Base-by-base conservation (phyloP, 2,113 vertebrate genomes). In the Chloroceryle aenea region DNA sequence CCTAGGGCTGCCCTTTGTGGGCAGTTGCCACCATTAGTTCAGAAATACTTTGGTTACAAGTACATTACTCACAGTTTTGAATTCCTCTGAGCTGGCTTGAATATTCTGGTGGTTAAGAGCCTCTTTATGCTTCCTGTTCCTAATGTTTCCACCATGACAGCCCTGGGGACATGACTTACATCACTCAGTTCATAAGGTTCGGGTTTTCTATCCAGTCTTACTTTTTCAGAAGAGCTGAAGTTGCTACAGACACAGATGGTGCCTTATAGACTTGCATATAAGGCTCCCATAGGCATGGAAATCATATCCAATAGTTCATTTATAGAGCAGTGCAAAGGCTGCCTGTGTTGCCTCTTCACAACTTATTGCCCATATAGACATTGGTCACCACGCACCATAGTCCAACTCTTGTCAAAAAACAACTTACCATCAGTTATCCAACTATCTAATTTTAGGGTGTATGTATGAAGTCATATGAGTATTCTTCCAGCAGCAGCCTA, bases 341-440 rank as follows among this genome's bases (percentile, higher is more conserved):
- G 29, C 25, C 8, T 0, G 0, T 13, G 15, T 45, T 34, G 11
- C 23, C 10, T 21, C 3, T 42, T n/a, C 17, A 45, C 7, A 47
- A 43, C 34, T 42, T 69, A 62, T 1, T 23, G 4, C 18, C 16
- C 48, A 43, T 27, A 29, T 12, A 59, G 17, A 6, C 38, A 48
- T n/a, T 16, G 73, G 30, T 34, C 38, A 64, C 12, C 10, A 76
- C 10, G 11, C 42, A 14, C 23, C 14, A 25, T 4, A 48, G 27
- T n/a, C 9, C 32, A 4, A 22, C 40, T 48, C 19, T 10, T n/a
- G 30, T 40, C 27, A 76, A 17, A 55, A 48, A 25, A 2, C 7
- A 72, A 45, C 8, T 48, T 68, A 14, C 30, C 16, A 47, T 17
- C 29, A 55, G 34, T 9, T 26, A 82, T 36, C 30, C 21, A 82